Evolutionary conservation across 2,797 vertebrate genomes (phyloP).

Genomic region (Arctocebus calabarensis): DNA sequence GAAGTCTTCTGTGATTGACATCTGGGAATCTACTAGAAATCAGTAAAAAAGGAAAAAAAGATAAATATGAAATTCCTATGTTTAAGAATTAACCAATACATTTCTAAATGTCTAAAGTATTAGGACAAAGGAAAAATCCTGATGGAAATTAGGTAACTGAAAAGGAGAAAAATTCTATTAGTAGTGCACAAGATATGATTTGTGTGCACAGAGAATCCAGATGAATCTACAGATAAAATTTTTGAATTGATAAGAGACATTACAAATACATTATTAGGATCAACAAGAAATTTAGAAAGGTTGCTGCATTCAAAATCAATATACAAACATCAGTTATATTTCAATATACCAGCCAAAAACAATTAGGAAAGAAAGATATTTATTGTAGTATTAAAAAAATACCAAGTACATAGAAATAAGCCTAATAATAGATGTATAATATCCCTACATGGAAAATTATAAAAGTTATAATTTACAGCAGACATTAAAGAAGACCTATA

Average conservation of each 20-base stretch:
- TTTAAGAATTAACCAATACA: conserved; percentile 32
- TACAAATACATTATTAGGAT: conserved; percentile 39
- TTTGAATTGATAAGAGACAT: neutral
- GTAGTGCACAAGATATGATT: neutral
- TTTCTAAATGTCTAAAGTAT: conserved; percentile 31
- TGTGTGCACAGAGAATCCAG: neutral
- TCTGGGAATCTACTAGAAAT: neutral
- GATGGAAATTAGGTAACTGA: neutral
- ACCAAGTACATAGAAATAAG: conserved; percentile 2
- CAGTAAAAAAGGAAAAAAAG: neutral
- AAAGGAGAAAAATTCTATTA: neutral
- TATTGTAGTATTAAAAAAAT: conserved; percentile 20
- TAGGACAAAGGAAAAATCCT: conserved; percentile 8
- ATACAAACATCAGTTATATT: conserved; percentile 15
- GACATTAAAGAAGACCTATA: neutral
- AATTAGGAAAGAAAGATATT: conserved; percentile 5
- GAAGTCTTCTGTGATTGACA: conserved; percentile 2
- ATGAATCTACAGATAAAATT: conserved; percentile 19
- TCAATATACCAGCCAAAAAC: neutral
- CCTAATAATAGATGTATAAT: neutral
- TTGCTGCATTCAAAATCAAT: conserved; percentile 24
- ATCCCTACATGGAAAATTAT: neutral
- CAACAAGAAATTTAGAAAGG: neutral
- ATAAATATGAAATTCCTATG: conserved; percentile 8
- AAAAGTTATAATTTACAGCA: neutral